Conservation (phyloP, 2,797 vertebrate genomes). For the Tympanoctomys barrerae region DNA sequence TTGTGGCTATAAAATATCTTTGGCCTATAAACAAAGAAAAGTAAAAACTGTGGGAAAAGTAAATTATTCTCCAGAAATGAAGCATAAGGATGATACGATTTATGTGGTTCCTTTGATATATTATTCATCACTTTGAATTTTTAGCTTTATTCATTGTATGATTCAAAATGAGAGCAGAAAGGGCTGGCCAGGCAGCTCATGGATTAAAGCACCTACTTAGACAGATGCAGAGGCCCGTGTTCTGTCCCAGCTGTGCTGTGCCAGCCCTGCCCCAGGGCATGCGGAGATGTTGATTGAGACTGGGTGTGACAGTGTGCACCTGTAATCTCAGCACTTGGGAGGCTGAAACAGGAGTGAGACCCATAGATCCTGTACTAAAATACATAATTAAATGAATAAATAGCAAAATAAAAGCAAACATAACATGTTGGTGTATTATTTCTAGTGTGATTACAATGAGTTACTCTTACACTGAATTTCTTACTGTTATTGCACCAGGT, state of each 20-base stretch:
- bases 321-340: too few relatives aligned
- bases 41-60: conserved; percentile 41
- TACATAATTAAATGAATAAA: too few relatives aligned
- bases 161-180: conserved; percentile 41
- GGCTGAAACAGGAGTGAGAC: too few relatives aligned
- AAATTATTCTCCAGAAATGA: conserved; percentile 30
- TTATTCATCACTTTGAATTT: neutral
- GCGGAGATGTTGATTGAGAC: too few relatives aligned
- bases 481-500: neutral
- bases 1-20: neutral
- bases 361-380: too few relatives aligned
- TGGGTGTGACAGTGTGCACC: too few relatives aligned
- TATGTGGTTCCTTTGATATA: conserved; percentile 41
- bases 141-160: conserved; percentile 59
- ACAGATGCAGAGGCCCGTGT: too few relatives aligned
- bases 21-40: conserved; percentile 22
- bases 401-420: conserved; percentile 35
- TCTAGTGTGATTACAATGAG: neutral
- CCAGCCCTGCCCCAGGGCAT: too few relatives aligned
- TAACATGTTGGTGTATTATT: conserved; percentile 56
- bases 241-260: too few relatives aligned
- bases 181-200: too few relatives aligned
- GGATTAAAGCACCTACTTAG: too few relatives aligned
- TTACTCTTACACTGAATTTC: conserved; percentile 36
- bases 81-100: conserved; percentile 1